Base-by-base conservation (phyloP, 2,888 invertebrate species). In the Cheilosia impressa region DNA sequence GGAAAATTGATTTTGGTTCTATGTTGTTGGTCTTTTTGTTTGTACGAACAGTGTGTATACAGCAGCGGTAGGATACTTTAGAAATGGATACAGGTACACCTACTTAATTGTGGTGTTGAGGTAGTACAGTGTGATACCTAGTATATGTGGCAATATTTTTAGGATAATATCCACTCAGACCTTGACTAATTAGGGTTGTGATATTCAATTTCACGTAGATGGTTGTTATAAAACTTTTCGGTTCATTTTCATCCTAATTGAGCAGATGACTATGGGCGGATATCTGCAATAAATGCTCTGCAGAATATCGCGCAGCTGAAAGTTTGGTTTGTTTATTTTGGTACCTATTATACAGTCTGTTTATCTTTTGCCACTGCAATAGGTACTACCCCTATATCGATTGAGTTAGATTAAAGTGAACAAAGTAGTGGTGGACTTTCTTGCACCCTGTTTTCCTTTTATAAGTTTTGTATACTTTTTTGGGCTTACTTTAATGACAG, bases 1-100 rank as follows among this genome's bases (percentile, higher is more conserved):
- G 68, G 71, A 71, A 85, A 66, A 79, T 72, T 72, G 58, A 72
- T 79, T 72, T 76, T 41, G 72, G 62, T 85, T 82, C 65, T 52
- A 13, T 52, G n/a, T 47, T 63, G 38, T 52, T 45, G 10, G 3
- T 41, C 19, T 60, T 47, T 60, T 55, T 57, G 10, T 65, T 47
- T 47, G 47, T n/a, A 47, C 15, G 1, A 3, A 9, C 19, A 9
- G 2, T 3, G 2, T 38, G 10, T 38, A 13, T 38, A 38, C 3
- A 38, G 10, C 10, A 38, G 13, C 13, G 4, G 9, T 2, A 9
- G 45, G 45, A 22, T 10, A 60, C 10, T 52, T 19, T 31, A 47
- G 22, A 41, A 45, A 17, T 45, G 17, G 19, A 19, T n/a, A 19
- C 19, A 24, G 15, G 2, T 19, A 7, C 34, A 17, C 22, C 34